Percentiles rank a stretch among this genome's conserved stretches.
These are phyloP conservation scores for Zelleria hepariella DNA, from an alignment of 2,888 invertebrate species.

Conservation along the genomic window DNA sequence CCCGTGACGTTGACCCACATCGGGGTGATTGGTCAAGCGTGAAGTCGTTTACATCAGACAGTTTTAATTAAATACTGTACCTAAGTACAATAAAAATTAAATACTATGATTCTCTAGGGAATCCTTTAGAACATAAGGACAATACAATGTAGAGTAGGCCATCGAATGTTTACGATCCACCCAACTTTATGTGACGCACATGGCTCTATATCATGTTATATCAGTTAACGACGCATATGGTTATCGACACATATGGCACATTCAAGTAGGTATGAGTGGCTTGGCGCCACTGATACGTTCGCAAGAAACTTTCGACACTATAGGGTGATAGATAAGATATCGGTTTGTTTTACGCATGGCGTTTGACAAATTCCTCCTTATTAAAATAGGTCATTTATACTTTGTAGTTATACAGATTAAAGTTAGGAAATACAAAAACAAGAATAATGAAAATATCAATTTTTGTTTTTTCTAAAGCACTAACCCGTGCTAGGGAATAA, in stretches of 20 bases:
- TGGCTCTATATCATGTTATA: too few relatives aligned
- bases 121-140: neutral
- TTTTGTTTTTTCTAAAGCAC: too few relatives aligned
- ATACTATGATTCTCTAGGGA: neutral
- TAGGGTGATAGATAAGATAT: neutral
- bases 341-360: neutral
- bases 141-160: neutral
- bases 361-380: too few relatives aligned
- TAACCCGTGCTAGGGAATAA: too few relatives aligned
- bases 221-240: neutral
- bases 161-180: neutral
- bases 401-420: too few relatives aligned
- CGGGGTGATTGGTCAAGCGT: neutral
- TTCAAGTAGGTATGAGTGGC: neutral
- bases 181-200: neutral
- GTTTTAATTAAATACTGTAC: too few relatives aligned
- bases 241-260: neutral
- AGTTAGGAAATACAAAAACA: too few relatives aligned
- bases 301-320: neutral
- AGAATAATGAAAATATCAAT: too few relatives aligned
- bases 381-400: too few relatives aligned
- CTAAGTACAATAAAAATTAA: neutral
- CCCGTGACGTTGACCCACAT: slow-evolving; percentile 9
- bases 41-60: too few relatives aligned
- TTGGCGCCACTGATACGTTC: neutral